Conservation (phyloP, 2,797 vertebrate genomes). For the Amphiprion clarkii region DNA sequence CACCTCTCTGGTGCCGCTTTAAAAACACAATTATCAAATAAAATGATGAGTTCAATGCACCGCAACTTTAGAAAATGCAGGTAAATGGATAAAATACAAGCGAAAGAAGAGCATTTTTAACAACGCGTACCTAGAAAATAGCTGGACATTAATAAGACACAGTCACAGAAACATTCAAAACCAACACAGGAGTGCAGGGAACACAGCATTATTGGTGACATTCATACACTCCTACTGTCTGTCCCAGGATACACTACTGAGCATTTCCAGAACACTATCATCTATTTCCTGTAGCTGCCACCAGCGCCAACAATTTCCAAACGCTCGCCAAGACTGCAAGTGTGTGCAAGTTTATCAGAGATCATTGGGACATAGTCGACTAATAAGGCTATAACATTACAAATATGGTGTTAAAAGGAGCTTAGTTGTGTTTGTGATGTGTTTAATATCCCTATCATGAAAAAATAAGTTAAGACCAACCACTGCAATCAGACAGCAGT, state of each 20-base stretch:
- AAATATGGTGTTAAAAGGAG: neutral
- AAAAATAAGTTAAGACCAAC: neutral
- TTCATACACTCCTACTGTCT: neutral
- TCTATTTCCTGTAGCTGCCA: neutral
- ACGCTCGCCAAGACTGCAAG: neutral
- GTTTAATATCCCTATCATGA: neutral
- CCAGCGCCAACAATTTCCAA: neutral
- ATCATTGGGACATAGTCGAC: neutral
- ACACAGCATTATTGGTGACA: neutral
- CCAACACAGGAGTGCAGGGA: neutral
- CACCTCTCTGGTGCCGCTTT: neutral
- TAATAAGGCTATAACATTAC: neutral
- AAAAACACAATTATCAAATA: neutral
- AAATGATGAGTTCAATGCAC: neutral
- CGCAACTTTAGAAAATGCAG: neutral
- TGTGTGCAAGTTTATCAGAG: neutral
- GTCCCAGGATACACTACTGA: neutral
- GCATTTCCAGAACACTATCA: neutral
- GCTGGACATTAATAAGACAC: neutral
- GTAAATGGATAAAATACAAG: neutral
- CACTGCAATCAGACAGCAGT: neutral
- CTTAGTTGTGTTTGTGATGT: constrained; percentile 3
- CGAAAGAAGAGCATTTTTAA: neutral
- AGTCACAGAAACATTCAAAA: neutral
- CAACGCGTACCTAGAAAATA: neutral